A percentile compares a stretch with the other conserved stretches of the same genome.
phyloP scores from a whole-genome alignment of 2,888 invertebrate species.

The Sussaba pulchella region DNA sequence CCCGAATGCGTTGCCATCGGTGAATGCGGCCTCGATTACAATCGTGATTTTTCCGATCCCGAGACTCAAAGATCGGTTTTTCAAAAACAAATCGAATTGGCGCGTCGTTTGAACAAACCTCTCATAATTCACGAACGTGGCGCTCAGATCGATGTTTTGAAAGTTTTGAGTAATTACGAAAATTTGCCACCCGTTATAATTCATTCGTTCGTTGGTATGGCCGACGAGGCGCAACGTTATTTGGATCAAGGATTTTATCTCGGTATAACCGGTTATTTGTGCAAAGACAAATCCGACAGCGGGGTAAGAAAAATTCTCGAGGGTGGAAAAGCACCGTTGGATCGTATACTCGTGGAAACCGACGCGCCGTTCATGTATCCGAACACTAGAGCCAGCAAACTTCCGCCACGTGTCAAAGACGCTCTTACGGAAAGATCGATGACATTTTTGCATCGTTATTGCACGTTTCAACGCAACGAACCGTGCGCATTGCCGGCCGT shows the following conservation, averaged over 20 bases:
- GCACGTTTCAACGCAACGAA: constrained; percentile 98
- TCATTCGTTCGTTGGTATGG: constrained; percentile 96
- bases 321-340: constrained; percentile 92
- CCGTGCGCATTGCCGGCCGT: constrained; percentile 97
- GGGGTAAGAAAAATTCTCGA: constrained; percentile 94
- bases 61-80: constrained; percentile 94
- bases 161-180: constrained; percentile 87
- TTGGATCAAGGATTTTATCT: constrained; percentile 94
- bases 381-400: constrained; percentile 96
- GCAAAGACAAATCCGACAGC: constrained; percentile 96
- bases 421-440: constrained; percentile 94
- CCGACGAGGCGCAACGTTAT: constrained; percentile 93
- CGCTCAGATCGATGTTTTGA: constrained; percentile 93
- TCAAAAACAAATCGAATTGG: constrained; percentile 94
- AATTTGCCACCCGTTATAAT: constrained; percentile 93
- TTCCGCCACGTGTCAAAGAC: constrained; percentile 94
- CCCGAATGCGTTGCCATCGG: constrained; percentile 97
- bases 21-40: constrained; percentile 97
- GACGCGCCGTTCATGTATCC: constrained; percentile 99
- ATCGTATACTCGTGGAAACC: constrained; percentile 94
- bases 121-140: constrained; percentile 96
- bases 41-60: constrained; percentile 96
- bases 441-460: constrained; percentile 94
- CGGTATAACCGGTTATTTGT: constrained; percentile 93
- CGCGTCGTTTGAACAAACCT: constrained; percentile 94